Conservation (phyloP, 1,140 invertebrate genomes). For the Bombus ignitus region DNA sequence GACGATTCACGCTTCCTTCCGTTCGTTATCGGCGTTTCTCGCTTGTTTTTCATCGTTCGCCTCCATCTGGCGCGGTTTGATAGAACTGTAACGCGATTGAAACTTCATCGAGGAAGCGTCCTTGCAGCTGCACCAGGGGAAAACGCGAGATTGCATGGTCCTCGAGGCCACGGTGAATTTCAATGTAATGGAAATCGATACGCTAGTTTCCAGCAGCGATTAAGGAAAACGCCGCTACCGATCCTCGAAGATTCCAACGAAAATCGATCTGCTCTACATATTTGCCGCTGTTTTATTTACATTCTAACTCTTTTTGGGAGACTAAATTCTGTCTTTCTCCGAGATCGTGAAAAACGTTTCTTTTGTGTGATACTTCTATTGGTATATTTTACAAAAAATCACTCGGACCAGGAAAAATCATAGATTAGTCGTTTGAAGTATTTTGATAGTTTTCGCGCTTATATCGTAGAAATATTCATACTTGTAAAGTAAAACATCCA, state of each 20-base stretch:
- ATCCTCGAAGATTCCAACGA: not conserved
- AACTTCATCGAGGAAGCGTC: slow-evolving; percentile 53
- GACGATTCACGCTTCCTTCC: not conserved
- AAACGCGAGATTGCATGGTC: slow-evolving; percentile 40
- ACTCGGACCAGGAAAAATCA: too few species aligned
- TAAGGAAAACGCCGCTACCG: not conserved
- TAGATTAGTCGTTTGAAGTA: too few species aligned
- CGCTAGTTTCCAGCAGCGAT: not conserved
- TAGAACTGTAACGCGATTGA: slow-evolving; percentile 58
- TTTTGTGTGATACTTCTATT: not conserved
- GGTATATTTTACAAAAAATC: not conserved
- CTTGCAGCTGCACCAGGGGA: slow-evolving; percentile 29
- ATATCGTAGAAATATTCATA: too few species aligned
- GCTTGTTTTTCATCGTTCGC: slow-evolving; percentile 19
- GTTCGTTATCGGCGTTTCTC: slow-evolving; percentile 25
- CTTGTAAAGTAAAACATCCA: not conserved
- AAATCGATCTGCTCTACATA: not conserved
- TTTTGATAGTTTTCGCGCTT: too few species aligned
- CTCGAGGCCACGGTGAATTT: slow-evolving; percentile 12
- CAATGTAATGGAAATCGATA: slow-evolving; percentile 39
- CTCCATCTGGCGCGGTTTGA: slow-evolving; percentile 53
- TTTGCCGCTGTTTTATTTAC: too few species aligned
- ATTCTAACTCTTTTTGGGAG: too few species aligned
- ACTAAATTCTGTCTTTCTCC: too few species aligned
- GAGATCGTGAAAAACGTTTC: too few species aligned